phyloP scores from a whole-genome alignment of 2,888 invertebrate genomes.

The Andrena dorsata region DNA sequence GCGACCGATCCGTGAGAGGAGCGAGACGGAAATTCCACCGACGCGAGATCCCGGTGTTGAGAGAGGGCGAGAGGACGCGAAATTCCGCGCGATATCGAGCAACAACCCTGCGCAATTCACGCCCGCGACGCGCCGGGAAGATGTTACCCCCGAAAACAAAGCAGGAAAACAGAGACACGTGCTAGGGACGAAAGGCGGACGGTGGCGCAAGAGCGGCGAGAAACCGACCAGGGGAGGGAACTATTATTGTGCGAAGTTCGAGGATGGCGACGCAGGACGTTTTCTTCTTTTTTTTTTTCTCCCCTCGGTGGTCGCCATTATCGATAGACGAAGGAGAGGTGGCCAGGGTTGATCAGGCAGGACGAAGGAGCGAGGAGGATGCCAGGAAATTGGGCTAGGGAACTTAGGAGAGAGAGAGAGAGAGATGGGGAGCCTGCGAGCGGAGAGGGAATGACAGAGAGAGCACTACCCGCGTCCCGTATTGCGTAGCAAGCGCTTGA shows the following conservation, averaged over 20 bases:
- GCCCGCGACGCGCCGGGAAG: background rate
- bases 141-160: background rate
- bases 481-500: slow-evolving; percentile 82
- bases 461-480: slow-evolving; percentile 67
- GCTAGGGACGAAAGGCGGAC: slow-evolving; percentile 17
- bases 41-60: background rate
- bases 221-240: slow-evolving; percentile 20
- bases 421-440: background rate
- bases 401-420: background rate
- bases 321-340: too few relatives aligned
- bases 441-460: slow-evolving; percentile 9
- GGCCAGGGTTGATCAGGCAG: background rate
- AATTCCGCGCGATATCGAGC: slow-evolving; percentile 13
- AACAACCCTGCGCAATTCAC: too few relatives aligned
- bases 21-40: slow-evolving; percentile 22
- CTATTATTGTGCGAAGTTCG: background rate
- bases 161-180: slow-evolving; percentile 34
- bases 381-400: background rate
- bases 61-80: slow-evolving; percentile 25
- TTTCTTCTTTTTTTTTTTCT: too few relatives aligned
- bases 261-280: slow-evolving; percentile 12
- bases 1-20: slow-evolving; percentile 7
- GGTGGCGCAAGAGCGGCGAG: background rate
- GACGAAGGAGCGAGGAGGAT: background rate
- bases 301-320: too few relatives aligned